These are phyloP conservation scores for Anarrhichthys ocellatus DNA, from an alignment of 2,113 vertebrate species.

Conservation along the genomic window DNA sequence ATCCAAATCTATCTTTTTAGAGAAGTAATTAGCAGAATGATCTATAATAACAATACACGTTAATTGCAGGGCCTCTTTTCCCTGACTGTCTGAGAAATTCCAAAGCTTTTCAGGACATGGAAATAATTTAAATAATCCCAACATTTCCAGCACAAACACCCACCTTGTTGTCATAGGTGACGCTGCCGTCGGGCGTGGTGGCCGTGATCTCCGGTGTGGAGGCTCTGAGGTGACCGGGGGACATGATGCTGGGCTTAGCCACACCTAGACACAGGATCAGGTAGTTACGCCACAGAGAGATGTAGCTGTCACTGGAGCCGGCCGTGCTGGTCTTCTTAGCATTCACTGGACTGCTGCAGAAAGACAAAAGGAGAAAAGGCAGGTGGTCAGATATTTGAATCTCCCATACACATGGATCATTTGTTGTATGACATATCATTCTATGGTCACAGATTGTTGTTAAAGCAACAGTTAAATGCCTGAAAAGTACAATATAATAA, in stretches of 20 bases:
- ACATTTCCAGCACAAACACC: constrained; percentile 1
- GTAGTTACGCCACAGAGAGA: constrained; percentile 98
- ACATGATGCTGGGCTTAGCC: constrained; percentile 98
- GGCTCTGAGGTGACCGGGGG: constrained; percentile 94
- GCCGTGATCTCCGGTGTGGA: constrained; percentile 98
- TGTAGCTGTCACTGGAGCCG: constrained; percentile 90
- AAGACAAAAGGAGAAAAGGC: neutral
- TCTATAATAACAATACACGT: neutral
- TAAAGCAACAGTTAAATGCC: constrained; percentile 2
- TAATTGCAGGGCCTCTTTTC: neutral
- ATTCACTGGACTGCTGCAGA: constrained; percentile 92
- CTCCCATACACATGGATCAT: neutral
- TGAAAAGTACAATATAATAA: neutral
- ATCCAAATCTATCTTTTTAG: neutral
- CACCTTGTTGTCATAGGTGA: constrained; percentile 98
- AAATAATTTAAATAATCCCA: neutral
- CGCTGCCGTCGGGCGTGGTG: constrained; percentile 94
- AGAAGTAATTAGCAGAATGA: neutral
- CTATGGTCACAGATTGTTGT: neutral
- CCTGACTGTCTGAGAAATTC: neutral
- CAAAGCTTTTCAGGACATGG: neutral
- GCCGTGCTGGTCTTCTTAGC: constrained; percentile 97
- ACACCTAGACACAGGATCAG: constrained; percentile 97
- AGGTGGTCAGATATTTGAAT: neutral
- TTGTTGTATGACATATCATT: neutral